A percentile compares a stretch with the other conserved stretches of the same genome.
Conservation (phyloP, 2,113 vertebrate genomes). For the human (Homo sapiens) region DNA sequence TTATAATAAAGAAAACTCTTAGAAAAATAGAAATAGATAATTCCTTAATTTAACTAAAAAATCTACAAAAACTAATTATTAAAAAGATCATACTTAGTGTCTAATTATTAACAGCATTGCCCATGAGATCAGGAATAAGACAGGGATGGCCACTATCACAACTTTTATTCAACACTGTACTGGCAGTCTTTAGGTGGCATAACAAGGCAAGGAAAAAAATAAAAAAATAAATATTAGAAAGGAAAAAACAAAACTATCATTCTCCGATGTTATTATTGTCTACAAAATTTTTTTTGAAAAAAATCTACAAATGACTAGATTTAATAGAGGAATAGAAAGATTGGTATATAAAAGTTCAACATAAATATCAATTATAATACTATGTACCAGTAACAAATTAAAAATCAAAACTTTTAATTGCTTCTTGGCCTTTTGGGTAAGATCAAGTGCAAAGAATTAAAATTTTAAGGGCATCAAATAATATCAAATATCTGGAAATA, state of each 20-base stretch:
- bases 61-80: neutral
- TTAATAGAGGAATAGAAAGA: neutral
- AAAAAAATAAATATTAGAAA: neutral
- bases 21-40: neutral
- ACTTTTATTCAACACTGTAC: neutral
- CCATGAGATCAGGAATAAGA: neutral
- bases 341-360: neutral
- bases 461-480: neutral
- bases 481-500: neutral
- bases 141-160: neutral
- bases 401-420: no score
- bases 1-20: neutral
- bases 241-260: neutral
- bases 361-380: conserved; percentile 1
- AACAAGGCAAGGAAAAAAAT: neutral
- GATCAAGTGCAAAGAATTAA: neutral
- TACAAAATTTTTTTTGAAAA: neutral
- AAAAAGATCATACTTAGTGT: neutral
- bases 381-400: neutral
- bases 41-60: neutral
- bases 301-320: neutral
- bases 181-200: neutral
- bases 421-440: no score
- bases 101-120: neutral
- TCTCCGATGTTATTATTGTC: neutral